Conservation (phyloP, 2,888 invertebrate genomes). For the Lissonota sp. region DNA sequence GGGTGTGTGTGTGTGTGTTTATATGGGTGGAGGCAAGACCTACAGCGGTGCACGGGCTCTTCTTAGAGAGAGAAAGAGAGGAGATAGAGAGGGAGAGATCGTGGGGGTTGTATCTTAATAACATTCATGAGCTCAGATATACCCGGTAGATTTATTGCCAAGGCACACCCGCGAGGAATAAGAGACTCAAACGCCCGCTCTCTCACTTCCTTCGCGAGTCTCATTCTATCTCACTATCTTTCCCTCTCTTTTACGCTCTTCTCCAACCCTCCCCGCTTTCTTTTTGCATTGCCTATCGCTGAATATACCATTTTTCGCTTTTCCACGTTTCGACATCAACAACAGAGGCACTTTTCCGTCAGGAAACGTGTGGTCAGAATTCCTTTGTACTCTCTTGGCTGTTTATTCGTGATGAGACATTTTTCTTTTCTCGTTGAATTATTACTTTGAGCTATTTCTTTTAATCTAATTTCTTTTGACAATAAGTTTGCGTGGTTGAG, state of each 20-base stretch:
- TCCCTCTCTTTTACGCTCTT: constrained; percentile 50
- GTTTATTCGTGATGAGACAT: neutral
- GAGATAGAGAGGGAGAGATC: constrained; percentile 54
- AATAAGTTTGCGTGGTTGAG: no score
- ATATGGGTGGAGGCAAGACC: constrained; percentile 19
- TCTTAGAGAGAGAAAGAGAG: constrained; percentile 23
- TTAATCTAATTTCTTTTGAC: no score
- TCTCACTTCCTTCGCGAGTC: constrained; percentile 54
- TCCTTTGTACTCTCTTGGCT: neutral
- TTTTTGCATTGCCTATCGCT: constrained; percentile 2
- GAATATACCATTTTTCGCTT: constrained; percentile 27
- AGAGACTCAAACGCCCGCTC: constrained; percentile 68
- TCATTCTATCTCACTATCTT: constrained; percentile 54
- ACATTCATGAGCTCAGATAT: constrained; percentile 84
- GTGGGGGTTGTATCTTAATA: constrained; percentile 84
- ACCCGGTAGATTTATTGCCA: constrained; percentile 83
- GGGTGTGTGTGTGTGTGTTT: constrained; percentile 27
- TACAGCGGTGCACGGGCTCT: constrained; percentile 38
- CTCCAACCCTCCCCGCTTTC: constrained; percentile 26
- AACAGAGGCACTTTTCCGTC: neutral
- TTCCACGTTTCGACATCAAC: constrained; percentile 17
- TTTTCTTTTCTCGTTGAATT: no score
- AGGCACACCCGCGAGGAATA: constrained; percentile 79
- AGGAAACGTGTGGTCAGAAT: neutral
- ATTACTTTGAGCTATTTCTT: no score